Percentiles rank a stretch among this genome's conserved stretches.
Evolutionary conservation across 2,888 invertebrate species (phyloP).

Genomic region (Dryocosmus kuriphilus): DNA sequence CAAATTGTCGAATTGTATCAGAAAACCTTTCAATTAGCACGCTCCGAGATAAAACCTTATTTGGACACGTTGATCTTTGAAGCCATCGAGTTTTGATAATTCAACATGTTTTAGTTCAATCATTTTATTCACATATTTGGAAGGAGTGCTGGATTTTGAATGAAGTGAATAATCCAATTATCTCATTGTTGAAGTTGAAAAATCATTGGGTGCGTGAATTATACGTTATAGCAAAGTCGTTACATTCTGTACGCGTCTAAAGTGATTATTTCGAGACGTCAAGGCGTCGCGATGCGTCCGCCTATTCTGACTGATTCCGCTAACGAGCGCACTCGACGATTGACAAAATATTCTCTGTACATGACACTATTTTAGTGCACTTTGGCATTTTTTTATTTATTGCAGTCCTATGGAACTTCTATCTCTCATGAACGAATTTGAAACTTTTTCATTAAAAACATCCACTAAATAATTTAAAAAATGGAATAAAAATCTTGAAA

Average conservation of each 20-base stretch:
- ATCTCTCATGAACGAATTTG: background rate
- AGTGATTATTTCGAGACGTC: slow-evolving; percentile 70
- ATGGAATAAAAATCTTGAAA: no score
- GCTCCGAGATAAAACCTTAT: no score
- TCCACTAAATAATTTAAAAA: no score
- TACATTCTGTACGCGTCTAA: slow-evolving; percentile 21
- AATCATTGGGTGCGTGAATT: background rate
- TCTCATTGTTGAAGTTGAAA: background rate
- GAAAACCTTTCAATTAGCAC: no score
- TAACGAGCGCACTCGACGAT: slow-evolving; percentile 74
- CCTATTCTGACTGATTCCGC: slow-evolving; percentile 66
- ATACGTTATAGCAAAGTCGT: background rate
- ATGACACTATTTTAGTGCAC: slow-evolving; percentile 14
- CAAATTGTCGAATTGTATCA: no score
- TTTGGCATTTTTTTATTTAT: slow-evolving; percentile 11
- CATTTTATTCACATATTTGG: no score
- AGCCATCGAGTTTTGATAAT: no score
- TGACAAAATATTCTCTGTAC: slow-evolving; percentile 72
- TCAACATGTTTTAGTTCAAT: no score
- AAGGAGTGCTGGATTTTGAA: no score
- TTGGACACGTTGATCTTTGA: no score
- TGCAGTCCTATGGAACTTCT: background rate
- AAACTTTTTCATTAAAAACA: background rate
- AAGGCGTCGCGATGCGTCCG: slow-evolving; percentile 61
- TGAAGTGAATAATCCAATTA: no score